Evolutionary conservation across 2,888 invertebrate genomes (phyloP).

Genomic region (Tipula vernalis): DNA sequence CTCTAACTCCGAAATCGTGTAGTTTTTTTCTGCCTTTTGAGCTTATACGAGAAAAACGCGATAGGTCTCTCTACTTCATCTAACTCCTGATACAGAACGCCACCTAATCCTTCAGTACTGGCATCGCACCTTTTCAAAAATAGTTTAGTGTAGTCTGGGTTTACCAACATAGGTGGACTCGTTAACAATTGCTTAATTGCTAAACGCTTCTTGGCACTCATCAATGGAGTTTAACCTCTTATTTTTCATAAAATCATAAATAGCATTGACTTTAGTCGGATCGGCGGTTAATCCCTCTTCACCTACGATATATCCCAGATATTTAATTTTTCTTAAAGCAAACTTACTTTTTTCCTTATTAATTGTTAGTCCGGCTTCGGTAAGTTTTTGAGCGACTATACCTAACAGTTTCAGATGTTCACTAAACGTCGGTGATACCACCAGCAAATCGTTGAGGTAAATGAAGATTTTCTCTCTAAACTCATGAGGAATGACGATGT

Average conservation of each 20-base stretch:
- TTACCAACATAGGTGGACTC: no score
- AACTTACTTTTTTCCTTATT: conserved; percentile 11
- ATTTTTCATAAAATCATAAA: neutral
- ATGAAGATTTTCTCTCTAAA: conserved; percentile 14
- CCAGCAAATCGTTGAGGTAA: neutral
- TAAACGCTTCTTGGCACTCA: no score
- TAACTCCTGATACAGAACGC: neutral
- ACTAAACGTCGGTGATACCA: neutral
- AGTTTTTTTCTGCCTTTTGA: neutral
- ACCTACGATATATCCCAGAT: conserved; percentile 10
- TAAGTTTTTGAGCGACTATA: neutral
- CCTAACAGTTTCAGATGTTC: neutral
- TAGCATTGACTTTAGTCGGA: neutral
- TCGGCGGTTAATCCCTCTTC: conserved; percentile 13
- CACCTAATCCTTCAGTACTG: neutral
- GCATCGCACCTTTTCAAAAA: neutral
- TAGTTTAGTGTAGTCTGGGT: neutral
- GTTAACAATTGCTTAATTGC: no score
- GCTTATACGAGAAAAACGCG: neutral
- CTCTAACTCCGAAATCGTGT: neutral
- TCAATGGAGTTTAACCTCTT: no score
- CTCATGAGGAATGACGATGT: conserved; percentile 15
- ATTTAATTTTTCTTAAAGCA: neutral
- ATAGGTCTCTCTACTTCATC: neutral
- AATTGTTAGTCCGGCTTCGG: conserved; percentile 6